These are phyloP conservation scores for Tetranychus truncatus DNA, from an alignment of 2,888 invertebrate genomes.

Conservation along the genomic window DNA sequence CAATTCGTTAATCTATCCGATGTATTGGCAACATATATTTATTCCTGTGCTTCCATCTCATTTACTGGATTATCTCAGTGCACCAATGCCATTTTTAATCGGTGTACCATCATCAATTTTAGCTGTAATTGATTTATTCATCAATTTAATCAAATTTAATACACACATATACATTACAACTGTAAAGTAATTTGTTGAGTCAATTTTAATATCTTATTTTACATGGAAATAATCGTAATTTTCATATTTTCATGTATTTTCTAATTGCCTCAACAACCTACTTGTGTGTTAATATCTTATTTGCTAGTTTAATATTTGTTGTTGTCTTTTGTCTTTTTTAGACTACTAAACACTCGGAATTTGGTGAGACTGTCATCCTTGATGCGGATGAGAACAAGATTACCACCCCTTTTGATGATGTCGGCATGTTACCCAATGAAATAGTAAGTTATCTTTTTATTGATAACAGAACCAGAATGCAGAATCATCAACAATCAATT, in stretches of 20 bases:
- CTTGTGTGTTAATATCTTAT: too few species aligned
- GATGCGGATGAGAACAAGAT: constrained; percentile 78
- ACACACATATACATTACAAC: neutral
- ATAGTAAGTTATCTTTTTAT: constrained; percentile 44
- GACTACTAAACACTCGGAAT: constrained; percentile 39
- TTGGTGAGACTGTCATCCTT: constrained; percentile 82
- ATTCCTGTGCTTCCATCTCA: constrained; percentile 80
- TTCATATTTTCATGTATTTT: too few species aligned
- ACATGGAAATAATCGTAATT: too few species aligned
- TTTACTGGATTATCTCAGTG: constrained; percentile 66
- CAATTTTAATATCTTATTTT: neutral
- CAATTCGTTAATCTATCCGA: constrained; percentile 81
- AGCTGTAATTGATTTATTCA: constrained; percentile 40
- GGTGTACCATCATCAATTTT: constrained; percentile 74
- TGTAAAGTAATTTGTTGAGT: neutral
- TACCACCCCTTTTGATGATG: constrained; percentile 69
- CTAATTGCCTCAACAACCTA: too few species aligned
- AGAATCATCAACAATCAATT: neutral
- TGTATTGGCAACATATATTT: constrained; percentile 95
- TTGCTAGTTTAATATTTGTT: neutral
- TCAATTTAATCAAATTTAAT: neutral
- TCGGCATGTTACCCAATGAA: constrained; percentile 69
- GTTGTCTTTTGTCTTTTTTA: constrained; percentile 13
- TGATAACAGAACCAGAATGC: neutral
- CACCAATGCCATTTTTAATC: constrained; percentile 95